A percentile compares a stretch with the other conserved stretches of the same genome.
phyloP scores from a whole-genome alignment of 2,797 vertebrate species.

The Psittacula echo region DNA sequence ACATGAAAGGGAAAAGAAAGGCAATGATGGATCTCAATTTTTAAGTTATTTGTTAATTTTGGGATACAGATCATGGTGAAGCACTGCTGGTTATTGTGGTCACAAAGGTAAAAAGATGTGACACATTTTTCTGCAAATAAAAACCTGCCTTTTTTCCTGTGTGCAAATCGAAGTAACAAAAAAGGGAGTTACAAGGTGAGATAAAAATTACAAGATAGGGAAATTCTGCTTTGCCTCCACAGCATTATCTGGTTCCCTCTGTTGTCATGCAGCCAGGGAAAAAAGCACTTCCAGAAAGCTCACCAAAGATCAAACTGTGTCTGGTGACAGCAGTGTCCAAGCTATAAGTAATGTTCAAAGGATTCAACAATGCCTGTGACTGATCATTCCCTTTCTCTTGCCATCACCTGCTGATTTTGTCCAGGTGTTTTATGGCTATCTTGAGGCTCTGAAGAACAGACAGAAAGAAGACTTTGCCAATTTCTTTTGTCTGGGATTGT shows the following conservation, averaged over 20 bases:
- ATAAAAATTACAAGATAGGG: slow-evolving; percentile 49
- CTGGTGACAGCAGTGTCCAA: slow-evolving; percentile 90
- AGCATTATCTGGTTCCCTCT: slow-evolving; percentile 67
- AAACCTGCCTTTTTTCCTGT: not conserved
- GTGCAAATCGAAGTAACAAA: slow-evolving; percentile 13
- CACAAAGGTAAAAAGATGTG: not conserved
- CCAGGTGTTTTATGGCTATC: slow-evolving; percentile 90
- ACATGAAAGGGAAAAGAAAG: not conserved
- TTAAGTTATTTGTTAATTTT: not conserved
- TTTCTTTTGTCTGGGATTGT: slow-evolving; percentile 86
- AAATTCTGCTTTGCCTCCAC: slow-evolving; percentile 36
- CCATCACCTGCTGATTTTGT: slow-evolving; percentile 90
- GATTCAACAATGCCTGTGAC: slow-evolving; percentile 83
- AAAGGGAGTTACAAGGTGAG: slow-evolving; percentile 38
- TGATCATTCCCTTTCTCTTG: slow-evolving; percentile 84
- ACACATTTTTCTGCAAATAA: not conserved
- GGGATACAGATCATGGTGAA: not conserved
- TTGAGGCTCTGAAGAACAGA: slow-evolving; percentile 87
- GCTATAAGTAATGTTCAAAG: slow-evolving; percentile 92
- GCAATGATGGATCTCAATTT: not conserved
- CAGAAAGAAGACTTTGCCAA: slow-evolving; percentile 84
- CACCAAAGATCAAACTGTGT: slow-evolving; percentile 90
- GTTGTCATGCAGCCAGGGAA: slow-evolving; percentile 75
- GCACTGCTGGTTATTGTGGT: not conserved
- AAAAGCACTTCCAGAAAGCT: slow-evolving; percentile 85